These are phyloP conservation scores for Pelobates cultripes DNA, from an alignment of 2,797 vertebrate genomes.

Conservation along the genomic window DNA sequence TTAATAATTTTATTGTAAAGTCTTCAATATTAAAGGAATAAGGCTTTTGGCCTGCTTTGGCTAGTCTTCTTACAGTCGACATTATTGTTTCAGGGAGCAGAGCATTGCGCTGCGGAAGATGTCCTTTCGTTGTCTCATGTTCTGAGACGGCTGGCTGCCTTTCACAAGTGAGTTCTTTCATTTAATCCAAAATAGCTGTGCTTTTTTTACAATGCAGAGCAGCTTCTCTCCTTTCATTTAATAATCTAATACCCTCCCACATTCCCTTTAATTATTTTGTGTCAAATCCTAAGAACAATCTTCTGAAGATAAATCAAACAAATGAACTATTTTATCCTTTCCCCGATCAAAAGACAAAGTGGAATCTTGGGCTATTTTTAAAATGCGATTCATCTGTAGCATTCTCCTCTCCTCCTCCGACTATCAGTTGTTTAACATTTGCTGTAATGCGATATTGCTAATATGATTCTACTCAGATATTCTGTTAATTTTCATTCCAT, in stretches of 20 bases:
- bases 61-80: constrained; percentile 33
- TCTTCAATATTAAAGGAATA: too few species aligned
- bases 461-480: neutral
- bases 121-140: constrained; percentile 66
- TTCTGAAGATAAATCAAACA: neutral
- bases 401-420: neutral
- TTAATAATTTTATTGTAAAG: too few species aligned
- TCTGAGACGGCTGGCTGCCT: constrained; percentile 81
- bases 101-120: constrained; percentile 64
- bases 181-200: neutral
- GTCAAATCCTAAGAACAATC: neutral
- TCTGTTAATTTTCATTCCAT: neutral
- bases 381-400: neutral
- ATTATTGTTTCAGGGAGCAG: constrained; percentile 66
- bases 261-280: neutral
- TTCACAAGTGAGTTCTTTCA: constrained; percentile 83
- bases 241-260: neutral
- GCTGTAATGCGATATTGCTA: neutral
- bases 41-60: too few species aligned
- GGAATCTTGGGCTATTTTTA: neutral
- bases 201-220: neutral
- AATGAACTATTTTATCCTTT: neutral
- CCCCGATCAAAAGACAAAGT: neutral
- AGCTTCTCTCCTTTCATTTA: neutral
- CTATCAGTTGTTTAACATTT: constrained; percentile 5